Percentiles rank a stretch among this genome's conserved stretches.
Evolutionary conservation across 2,888 invertebrate species (phyloP).

Genomic region (Phaonia tiefii): DNA sequence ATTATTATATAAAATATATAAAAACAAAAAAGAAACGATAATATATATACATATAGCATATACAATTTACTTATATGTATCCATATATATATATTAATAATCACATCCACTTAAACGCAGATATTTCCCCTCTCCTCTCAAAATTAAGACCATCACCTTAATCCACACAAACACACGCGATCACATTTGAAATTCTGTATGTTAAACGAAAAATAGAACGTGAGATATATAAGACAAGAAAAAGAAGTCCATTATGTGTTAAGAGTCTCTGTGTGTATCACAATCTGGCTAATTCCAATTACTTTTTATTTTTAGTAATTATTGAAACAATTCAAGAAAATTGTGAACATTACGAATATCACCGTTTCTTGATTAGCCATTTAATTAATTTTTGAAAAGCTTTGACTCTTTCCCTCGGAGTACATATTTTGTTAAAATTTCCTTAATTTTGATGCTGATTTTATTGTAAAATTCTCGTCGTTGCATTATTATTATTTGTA

Average conservation of each 20-base stretch:
- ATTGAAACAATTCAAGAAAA: too few species aligned
- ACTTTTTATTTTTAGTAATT: too few species aligned
- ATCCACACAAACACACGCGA: background rate
- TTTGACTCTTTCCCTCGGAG: constrained; percentile 2
- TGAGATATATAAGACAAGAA: background rate
- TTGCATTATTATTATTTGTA: constrained; percentile 18
- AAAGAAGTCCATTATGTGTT: background rate
- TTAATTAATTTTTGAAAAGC: constrained; percentile 5
- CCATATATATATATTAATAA: constrained; percentile 38
- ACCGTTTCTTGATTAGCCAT: background rate
- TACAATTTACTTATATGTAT: constrained; percentile 58
- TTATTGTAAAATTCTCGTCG: constrained; percentile 36
- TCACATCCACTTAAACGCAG: constrained; percentile 3
- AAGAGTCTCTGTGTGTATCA: background rate
- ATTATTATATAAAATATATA: constrained; percentile 55
- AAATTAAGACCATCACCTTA: background rate
- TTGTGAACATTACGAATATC: too few species aligned
- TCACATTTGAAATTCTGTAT: background rate
- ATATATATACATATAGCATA: constrained; percentile 58
- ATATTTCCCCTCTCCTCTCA: background rate
- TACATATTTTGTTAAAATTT: constrained; percentile 27
- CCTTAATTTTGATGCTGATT: constrained; percentile 35
- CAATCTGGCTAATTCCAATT: too few species aligned
- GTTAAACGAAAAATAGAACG: too few species aligned
- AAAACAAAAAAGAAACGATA: constrained; percentile 33